Base-by-base conservation (phyloP, 1,140 invertebrate genomes). In the Drosophila micromelanica region DNA sequence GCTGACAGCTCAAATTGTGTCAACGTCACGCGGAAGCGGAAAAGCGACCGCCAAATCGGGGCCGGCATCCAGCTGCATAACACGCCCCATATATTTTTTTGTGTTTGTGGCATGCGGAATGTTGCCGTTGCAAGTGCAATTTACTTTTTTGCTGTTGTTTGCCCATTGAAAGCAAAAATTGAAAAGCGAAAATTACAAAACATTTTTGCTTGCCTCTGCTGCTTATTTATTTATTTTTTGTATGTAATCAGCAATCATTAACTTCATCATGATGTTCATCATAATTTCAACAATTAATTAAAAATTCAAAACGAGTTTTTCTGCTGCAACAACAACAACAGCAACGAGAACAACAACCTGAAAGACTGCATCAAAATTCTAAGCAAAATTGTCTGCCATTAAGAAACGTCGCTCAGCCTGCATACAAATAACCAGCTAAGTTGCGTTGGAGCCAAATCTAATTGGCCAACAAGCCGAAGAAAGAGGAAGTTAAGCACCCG, bases 11-110 rank as follows among this genome's bases (percentile, higher is more conserved):
- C 27, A 73, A 60, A 42, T 49, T 57, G 43, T 56, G 65, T 57
- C 38, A 57, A 23, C 64, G 38, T 43, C 17, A 60, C 35, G 51
- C 76, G 80, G 80, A 84, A 85, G 74, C 73, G 76, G 59, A 76
- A 85, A 57, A 46, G 23, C 67, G 48, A 40, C 30, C 54, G 55
- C 59, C 38, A 56, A 30, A 67, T 42, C 67, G 62, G 17, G 62
- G 79, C 55, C 12, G 65, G 54, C 77, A 69, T 52, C 54, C 62
- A 40, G 73, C 51, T 59, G 55, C 78, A 77, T 76, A 62, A 56
- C 78, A 81, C 67, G 56, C 63, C 79, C 75, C 32, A 35, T 35
- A 23, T 32, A 32, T 56, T 65, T 60, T 43, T 78, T 42, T 65
- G 56, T 56, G 60, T 78, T 42, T 65, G 56, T 56, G 60, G 60